Evolutionary conservation across 2,888 invertebrate genomes (phyloP).

Genomic region (Ptychoptera contaminata): DNA sequence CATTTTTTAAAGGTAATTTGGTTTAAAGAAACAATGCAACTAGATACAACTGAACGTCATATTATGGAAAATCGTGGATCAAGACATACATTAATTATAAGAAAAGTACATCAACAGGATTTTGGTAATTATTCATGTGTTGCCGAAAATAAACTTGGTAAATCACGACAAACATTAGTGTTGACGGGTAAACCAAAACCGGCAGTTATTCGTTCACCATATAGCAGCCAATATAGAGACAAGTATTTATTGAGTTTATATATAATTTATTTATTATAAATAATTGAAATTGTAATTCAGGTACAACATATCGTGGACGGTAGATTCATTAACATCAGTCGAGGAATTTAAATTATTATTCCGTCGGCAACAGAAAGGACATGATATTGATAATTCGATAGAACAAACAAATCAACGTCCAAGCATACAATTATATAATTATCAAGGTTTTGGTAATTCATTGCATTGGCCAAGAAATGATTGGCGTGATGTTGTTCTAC

Average conservation of each 20-base stretch:
- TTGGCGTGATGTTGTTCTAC: conserved; percentile 33
- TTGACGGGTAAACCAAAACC: conserved; percentile 50
- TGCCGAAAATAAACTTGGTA: conserved; percentile 51
- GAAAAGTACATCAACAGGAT: conserved; percentile 49
- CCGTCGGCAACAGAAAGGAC: conserved; percentile 42
- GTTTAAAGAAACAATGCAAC: conserved; percentile 51
- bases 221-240: conserved; percentile 39
- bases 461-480: conserved; percentile 19
- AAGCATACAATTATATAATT: conserved; percentile 2
- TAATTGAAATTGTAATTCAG: conserved; percentile 30
- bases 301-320: conserved; percentile 52
- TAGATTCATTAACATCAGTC: conserved; percentile 48
- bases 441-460: conserved; percentile 14
- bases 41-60: conserved; percentile 48
- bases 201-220: conserved; percentile 45
- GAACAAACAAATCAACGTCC: conserved; percentile 32
- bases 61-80: conserved; percentile 51
- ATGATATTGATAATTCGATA: conserved; percentile 31
- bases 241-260: too few species aligned
- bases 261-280: too few species aligned
- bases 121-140: conserved; percentile 56
- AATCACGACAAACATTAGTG: conserved; percentile 45
- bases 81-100: conserved; percentile 47
- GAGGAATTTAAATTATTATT: conserved; percentile 50
- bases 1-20: conserved; percentile 36